Evolutionary conservation across 2,888 invertebrate genomes (phyloP).

Genomic region (Anorthoa munda): DNA sequence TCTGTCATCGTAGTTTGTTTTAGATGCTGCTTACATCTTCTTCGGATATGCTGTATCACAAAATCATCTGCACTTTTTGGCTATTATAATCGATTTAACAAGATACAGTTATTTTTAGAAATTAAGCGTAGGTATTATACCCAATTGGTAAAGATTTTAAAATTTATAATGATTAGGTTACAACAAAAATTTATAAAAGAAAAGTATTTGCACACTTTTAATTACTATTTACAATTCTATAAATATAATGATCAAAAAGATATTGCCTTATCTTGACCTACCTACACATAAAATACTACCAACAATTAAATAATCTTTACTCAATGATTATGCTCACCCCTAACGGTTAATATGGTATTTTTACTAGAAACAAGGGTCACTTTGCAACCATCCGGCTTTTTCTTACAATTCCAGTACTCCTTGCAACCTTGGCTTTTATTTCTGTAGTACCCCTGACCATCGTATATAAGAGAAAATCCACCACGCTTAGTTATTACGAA

Average conservation of each 20-base stretch:
- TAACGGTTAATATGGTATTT: slow-evolving; percentile 17
- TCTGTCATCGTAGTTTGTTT: no score
- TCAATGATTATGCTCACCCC: slow-evolving; percentile 42
- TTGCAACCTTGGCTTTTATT: slow-evolving; percentile 36
- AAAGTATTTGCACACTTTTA: neutral
- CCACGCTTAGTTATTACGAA: slow-evolving; percentile 36
- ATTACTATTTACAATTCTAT: neutral
- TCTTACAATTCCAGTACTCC: slow-evolving; percentile 49
- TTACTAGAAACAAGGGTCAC: slow-evolving; percentile 34
- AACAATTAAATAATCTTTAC: neutral
- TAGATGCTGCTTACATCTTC: no score
- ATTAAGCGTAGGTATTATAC: no score
- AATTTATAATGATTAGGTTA: no score
- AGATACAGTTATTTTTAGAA: no score
- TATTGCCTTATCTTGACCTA: neutral
- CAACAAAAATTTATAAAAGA: no score
- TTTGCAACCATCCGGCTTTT: slow-evolving; percentile 30
- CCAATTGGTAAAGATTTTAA: no score
- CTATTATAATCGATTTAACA: no score
- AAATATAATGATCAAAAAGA: neutral
- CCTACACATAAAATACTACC: neutral
- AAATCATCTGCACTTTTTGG: no score
- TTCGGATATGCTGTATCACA: no score
- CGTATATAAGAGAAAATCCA: slow-evolving; percentile 1
- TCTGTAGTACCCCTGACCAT: slow-evolving; percentile 26